These are phyloP conservation scores for Heliconius cydno DNA, from an alignment of 2,888 invertebrate genomes.

Conservation along the genomic window DNA sequence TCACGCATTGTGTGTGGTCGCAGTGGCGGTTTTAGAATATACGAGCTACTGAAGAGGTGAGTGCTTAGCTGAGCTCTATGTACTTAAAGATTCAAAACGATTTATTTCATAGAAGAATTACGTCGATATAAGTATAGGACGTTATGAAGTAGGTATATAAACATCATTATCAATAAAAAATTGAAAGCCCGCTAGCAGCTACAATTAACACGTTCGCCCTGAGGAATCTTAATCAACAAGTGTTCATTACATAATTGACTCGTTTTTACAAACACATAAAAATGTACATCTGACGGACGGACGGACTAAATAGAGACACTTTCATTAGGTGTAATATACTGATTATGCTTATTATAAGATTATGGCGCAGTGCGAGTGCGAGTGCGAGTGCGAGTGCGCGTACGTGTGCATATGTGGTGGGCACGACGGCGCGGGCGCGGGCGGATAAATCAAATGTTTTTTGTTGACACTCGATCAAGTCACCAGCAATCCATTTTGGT, in stretches of 20 bases:
- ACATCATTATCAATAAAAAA: not conserved
- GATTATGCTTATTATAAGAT: conserved; percentile 43
- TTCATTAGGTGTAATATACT: conserved; percentile 37
- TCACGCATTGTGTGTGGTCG: conserved; percentile 45
- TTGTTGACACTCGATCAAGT: conserved; percentile 45
- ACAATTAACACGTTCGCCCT: conserved; percentile 24
- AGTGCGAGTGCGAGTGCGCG: conserved; percentile 24
- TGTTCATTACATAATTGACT: conserved; percentile 25
- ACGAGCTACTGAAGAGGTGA: conserved; percentile 23
- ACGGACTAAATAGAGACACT: conserved; percentile 37
- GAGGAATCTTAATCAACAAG: conserved; percentile 16
- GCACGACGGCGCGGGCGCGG: conserved; percentile 28
- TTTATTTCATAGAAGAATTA: not conserved
- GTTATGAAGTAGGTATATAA: not conserved
- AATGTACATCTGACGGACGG: conserved; percentile 21
- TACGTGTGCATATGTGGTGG: conserved; percentile 35
- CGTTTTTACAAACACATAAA: conserved; percentile 32
- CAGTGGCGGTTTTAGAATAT: conserved; percentile 34
- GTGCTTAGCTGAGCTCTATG: not conserved
- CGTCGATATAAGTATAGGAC: too few relatives aligned
- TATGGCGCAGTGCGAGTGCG: conserved; percentile 32
- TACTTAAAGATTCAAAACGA: conserved; percentile 5
- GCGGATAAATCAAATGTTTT: conserved; percentile 47
- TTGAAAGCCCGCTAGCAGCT: not conserved
- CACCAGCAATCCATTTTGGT: conserved; percentile 57